Evolutionary conservation across 2,888 invertebrate genomes (phyloP), one percentile per base, ranked within the genome.

Genomic region (Eledone cirrhosa): DNA sequence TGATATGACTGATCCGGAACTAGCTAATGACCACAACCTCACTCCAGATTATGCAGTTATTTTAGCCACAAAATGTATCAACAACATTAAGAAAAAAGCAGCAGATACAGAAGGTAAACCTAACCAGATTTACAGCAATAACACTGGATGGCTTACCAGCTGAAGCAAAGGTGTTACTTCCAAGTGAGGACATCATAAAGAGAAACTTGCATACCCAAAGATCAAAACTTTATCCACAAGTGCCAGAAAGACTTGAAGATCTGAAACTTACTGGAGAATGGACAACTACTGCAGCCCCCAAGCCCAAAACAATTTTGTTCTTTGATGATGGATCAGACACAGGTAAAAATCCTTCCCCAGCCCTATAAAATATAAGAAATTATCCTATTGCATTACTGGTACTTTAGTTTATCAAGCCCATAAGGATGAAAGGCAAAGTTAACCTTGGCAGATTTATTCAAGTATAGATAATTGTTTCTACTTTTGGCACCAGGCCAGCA

Each of bases 321-420:
- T 78, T 29, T 48, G 69, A 78, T 48, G 69, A 78, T 67, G 4
- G 72, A 19, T 33, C 72, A 7, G 48, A 41, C n/a, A 63, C 65
- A 5, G 0, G 22, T 19, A 33, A 11, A n/a, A n/a, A n/a, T n/a
- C n/a, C n/a, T n/a, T n/a, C n/a, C n/a, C n/a, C n/a, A n/a, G n/a
- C n/a, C n/a, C n/a, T n/a, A n/a, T n/a, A n/a, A n/a, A n/a, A n/a
- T n/a, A n/a, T n/a, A n/a, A n/a, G n/a, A n/a, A n/a, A n/a, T n/a
- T n/a, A n/a, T n/a, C n/a, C n/a, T n/a, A n/a, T n/a, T n/a, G n/a
- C n/a, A n/a, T n/a, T n/a, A n/a, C n/a, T n/a, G n/a, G n/a, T n/a
- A n/a, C n/a, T n/a, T n/a, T n/a, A n/a, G n/a, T n/a, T n/a, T n/a
- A n/a, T n/a, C n/a, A n/a, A n/a, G n/a, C n/a, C n/a, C n/a, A n/a